phyloP scores from a whole-genome alignment of 1,140 invertebrate genomes.

The Pseudomyrmex gracilis region DNA sequence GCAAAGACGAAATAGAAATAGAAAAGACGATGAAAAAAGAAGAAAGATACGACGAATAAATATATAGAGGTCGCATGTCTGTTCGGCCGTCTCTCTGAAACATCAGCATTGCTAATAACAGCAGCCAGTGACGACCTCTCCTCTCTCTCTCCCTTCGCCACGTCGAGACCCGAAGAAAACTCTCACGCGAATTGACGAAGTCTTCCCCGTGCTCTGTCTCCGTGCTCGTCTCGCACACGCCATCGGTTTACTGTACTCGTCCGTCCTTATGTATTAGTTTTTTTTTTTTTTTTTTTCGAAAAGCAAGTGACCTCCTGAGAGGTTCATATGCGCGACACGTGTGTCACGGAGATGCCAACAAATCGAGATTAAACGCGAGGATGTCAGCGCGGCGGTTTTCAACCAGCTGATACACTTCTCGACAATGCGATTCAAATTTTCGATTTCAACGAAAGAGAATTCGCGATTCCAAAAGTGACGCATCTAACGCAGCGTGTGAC shows the following conservation, averaged over 20 bases:
- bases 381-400: slow-evolving; percentile 2
- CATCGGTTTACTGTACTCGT: background rate
- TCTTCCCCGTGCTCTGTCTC: slow-evolving; percentile 30
- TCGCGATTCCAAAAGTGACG: too few relatives aligned
- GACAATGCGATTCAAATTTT: background rate
- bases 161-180: slow-evolving; percentile 37
- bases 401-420: background rate
- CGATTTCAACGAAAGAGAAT: background rate
- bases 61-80: slow-evolving; percentile 75
- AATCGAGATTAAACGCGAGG: slow-evolving; percentile 42
- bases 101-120: slow-evolving; percentile 81
- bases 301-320: slow-evolving; percentile 24
- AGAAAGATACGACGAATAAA: slow-evolving; percentile 63
- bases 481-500: too few relatives aligned
- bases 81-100: slow-evolving; percentile 69
- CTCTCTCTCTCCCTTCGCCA: slow-evolving; percentile 34
- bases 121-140: slow-evolving; percentile 60
- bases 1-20: background rate
- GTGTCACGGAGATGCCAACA: slow-evolving; percentile 1
- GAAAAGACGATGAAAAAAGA: slow-evolving; percentile 25
- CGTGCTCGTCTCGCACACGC: background rate
- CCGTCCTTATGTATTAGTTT: too few relatives aligned
- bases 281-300: background rate
- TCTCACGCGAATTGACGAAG: slow-evolving; percentile 21
- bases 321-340: slow-evolving; percentile 5